Base-by-base conservation (phyloP, 2,797 vertebrate species). In the Pangasius larnaudii region DNA sequence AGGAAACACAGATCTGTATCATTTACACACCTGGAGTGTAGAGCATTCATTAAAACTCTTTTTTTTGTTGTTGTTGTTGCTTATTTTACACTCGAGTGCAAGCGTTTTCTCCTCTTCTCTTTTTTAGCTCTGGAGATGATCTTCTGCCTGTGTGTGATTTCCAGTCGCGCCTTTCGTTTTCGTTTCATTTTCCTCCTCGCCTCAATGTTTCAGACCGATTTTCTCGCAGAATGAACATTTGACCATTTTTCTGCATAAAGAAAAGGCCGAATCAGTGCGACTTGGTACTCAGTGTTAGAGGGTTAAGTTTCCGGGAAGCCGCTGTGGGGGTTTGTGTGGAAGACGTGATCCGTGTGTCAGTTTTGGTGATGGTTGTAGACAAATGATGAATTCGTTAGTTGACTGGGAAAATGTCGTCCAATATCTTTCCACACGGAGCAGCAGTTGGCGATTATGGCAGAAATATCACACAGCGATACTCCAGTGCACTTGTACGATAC, bases 101-200 rank as follows among this genome's bases (percentile, higher is more conserved):
- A 22, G 46, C 71, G 67, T 63, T 71, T 81, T 78, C 83, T 85
- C 22, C 33, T 87, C 49, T 3, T 22, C 51, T 22, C 14, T 65
- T 36, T 36, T 85, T 65, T 51, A 86, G 65, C 59, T 79, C 8
- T 39, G 33, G 14, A 85, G 30, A 56, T 82, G 39, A 39, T 81
- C 39, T 59, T 61, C 42, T 36, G n/a, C 71, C 69, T 84, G 53
- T 1, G 33, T 91, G 85, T 77, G 87, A 71, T 87, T 42, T 83
- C 83, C 56, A 91, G 85, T 36, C 30, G 10, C 80, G 61, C 58
- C 77, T 88, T 88, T n/a, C 69, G 30, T 19, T 61, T 36, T 88
- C 79, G 65, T 74, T 49, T 49, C 72, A 39, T 2, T 53, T 69
- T 82, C 81, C 42, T 78, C 69, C 65, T 86, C 22, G 79, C 42